These are phyloP conservation scores for Trichonephila inaurata DNA, from an alignment of 1,140 invertebrate species.

Conservation along the genomic window DNA sequence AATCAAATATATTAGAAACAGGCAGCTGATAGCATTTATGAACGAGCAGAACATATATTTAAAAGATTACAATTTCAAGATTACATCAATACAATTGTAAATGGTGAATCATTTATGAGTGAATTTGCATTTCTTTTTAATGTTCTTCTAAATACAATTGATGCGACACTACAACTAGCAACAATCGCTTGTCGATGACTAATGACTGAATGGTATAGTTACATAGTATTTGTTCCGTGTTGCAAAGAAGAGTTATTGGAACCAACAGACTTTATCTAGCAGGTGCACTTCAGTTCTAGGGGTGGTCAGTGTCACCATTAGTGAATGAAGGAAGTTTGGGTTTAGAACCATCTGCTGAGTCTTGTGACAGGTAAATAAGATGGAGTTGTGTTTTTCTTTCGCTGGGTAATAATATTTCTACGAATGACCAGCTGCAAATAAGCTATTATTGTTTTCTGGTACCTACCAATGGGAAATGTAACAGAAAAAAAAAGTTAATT, in stretches of 20 bases:
- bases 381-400: neutral
- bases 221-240: neutral
- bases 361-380: slow-evolving; percentile 20
- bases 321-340: neutral
- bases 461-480: neutral
- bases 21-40: too few relatives aligned
- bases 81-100: too few relatives aligned
- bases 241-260: neutral
- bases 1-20: too few relatives aligned
- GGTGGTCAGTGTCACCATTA: neutral
- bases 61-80: too few relatives aligned
- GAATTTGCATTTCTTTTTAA: too few relatives aligned
- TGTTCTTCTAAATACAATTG: too few relatives aligned
- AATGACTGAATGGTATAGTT: too few relatives aligned
- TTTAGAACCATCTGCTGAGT: slow-evolving; percentile 7
- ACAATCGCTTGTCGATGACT: too few relatives aligned
- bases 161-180: too few relatives aligned
- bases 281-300: neutral
- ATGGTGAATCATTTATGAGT: too few relatives aligned
- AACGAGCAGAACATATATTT: too few relatives aligned
- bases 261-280: neutral
- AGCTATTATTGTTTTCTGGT: neutral
- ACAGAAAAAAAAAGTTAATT: neutral
- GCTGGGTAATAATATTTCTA: neutral
- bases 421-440: neutral